phyloP scores from a whole-genome alignment of 1,140 invertebrate species.

The Tribolium castaneum region DNA sequence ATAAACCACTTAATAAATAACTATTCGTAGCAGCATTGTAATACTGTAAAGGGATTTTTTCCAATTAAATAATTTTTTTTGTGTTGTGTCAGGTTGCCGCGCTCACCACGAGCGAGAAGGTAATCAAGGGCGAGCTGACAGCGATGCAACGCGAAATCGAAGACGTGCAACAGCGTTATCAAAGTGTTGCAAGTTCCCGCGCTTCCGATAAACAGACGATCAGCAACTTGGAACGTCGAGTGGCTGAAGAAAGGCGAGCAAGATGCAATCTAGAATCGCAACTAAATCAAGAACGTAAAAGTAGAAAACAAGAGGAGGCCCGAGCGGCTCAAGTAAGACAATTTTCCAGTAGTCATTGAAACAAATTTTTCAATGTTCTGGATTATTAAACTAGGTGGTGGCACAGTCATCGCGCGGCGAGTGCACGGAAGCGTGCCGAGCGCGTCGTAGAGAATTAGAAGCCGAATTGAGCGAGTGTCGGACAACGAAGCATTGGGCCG shows the following conservation, averaged over 20 bases:
- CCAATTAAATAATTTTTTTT: neutral
- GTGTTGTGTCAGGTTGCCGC: constrained; percentile 58
- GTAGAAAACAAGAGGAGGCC: constrained; percentile 75
- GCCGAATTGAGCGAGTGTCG: constrained; percentile 80
- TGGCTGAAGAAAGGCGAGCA: constrained; percentile 86
- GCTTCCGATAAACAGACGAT: constrained; percentile 84
- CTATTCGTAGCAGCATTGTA: neutral
- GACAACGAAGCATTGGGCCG: constrained; percentile 78
- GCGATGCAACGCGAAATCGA: constrained; percentile 86
- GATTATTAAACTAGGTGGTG: constrained; percentile 48
- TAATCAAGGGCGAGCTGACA: constrained; percentile 78
- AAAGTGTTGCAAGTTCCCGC: constrained; percentile 69
- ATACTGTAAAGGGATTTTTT: too few species aligned
- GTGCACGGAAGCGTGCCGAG: constrained; percentile 82
- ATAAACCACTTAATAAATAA: neutral
- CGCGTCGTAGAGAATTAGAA: constrained; percentile 80
- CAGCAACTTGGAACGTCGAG: constrained; percentile 79
- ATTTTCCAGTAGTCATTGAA: too few species aligned
- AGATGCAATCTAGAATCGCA: constrained; percentile 81
- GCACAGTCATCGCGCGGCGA: constrained; percentile 68
- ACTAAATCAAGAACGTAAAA: constrained; percentile 79
- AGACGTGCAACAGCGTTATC: constrained; percentile 77
- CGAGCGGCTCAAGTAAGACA: constrained; percentile 70
- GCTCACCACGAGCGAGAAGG: constrained; percentile 75
- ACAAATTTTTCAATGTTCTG: neutral